phyloP scores from a whole-genome alignment of 2,888 invertebrate genomes.

The Diadegma fenestrale region DNA sequence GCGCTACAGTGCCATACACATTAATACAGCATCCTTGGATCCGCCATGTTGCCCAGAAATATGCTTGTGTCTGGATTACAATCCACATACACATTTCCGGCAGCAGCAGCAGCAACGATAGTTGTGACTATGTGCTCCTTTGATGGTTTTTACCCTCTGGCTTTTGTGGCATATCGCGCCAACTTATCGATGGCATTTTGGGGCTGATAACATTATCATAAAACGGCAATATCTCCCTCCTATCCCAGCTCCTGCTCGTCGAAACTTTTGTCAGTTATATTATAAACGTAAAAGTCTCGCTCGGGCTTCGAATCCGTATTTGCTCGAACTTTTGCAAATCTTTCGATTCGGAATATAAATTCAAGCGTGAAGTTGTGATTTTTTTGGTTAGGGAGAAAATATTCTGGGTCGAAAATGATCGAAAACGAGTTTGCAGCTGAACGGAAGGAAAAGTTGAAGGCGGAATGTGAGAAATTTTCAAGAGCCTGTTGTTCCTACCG shows the following conservation, averaged over 20 bases:
- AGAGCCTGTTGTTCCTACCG: conserved; percentile 13
- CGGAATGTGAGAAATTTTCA: background rate
- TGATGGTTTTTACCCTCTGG: conserved; percentile 56
- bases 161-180: conserved; percentile 79
- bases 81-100: conserved; percentile 30
- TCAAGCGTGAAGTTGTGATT: background rate
- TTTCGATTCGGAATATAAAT: too few relatives aligned
- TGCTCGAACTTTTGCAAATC: too few relatives aligned
- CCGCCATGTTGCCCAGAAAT: conserved; percentile 43
- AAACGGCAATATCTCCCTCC: conserved; percentile 84
- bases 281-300: background rate
- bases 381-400: background rate
- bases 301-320: background rate
- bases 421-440: background rate
- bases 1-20: conserved; percentile 71
- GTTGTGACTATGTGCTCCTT: conserved; percentile 57
- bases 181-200: conserved; percentile 82
- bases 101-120: conserved; percentile 6
- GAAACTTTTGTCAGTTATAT: conserved; percentile 47
- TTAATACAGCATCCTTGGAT: conserved; percentile 1
- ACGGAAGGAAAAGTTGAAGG: background rate
- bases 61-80: conserved; percentile 52
- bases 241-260: conserved; percentile 10
- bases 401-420: background rate
- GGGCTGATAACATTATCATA: conserved; percentile 86